These are phyloP conservation scores for Dasyprocta punctata DNA, from an alignment of 2,113 vertebrate species.

Conservation along the genomic window DNA sequence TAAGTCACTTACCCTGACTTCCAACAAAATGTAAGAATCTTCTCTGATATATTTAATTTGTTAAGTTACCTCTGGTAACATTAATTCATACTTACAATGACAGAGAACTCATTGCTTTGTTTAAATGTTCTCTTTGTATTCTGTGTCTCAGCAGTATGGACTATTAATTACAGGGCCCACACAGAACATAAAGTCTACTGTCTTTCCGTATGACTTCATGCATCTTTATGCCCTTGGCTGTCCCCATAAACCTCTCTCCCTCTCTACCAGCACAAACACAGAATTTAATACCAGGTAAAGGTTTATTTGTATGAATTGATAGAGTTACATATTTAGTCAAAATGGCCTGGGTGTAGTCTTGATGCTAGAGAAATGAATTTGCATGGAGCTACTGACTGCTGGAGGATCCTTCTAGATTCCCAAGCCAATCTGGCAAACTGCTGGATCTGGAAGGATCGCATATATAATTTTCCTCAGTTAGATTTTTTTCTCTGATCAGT, in stretches of 20 bases:
- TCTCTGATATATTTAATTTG: background rate
- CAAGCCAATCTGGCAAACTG: background rate
- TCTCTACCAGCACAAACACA: background rate
- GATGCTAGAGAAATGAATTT: background rate
- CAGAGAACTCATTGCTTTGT: background rate
- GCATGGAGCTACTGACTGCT: background rate
- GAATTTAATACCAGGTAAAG: background rate
- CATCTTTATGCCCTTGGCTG: background rate
- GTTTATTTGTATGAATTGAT: background rate
- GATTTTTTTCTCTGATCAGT: slow-evolving; percentile 59
- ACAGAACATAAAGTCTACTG: background rate
- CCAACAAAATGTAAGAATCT: background rate
- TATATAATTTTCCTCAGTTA: background rate
- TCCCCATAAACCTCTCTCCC: background rate
- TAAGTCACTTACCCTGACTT: background rate
- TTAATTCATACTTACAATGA: background rate
- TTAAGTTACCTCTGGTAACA: background rate
- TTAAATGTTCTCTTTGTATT: background rate
- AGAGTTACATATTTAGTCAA: background rate
- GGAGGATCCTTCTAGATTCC: background rate
- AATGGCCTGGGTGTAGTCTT: background rate
- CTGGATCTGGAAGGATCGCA: background rate
- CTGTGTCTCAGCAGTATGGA: background rate
- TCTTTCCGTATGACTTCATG: background rate
- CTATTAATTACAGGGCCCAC: background rate